Percentiles rank a stretch among this genome's conserved stretches.
phyloP scores from a whole-genome alignment of 2,113 vertebrate species.

The Myanophis thanlyinensis region DNA sequence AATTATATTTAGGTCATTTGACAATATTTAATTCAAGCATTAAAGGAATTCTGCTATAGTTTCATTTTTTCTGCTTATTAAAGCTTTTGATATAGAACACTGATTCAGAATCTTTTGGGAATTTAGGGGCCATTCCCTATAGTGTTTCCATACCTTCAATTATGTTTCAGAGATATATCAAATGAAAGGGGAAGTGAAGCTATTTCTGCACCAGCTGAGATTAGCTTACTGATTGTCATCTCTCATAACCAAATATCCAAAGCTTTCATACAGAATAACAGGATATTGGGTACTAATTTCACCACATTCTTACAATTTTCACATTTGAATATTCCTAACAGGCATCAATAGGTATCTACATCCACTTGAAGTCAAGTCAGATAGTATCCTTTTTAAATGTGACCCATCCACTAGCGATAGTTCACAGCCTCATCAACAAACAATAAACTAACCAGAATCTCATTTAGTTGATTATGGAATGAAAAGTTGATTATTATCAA shows the following conservation, averaged over 20 bases:
- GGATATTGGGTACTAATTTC: background rate
- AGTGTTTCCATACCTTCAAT: background rate
- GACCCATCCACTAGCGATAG: background rate
- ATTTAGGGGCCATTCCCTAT: background rate
- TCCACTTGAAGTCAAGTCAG: background rate
- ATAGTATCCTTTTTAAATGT: background rate
- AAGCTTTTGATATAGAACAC: conserved; percentile 2
- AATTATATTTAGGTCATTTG: conserved; percentile 12
- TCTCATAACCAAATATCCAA: background rate
- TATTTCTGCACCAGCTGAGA: background rate
- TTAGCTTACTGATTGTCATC: background rate
- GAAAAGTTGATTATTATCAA: background rate
- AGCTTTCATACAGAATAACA: background rate
- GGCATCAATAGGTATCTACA: background rate
- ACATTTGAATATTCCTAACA: background rate
- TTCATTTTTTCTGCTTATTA: conserved; percentile 7
- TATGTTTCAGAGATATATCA: background rate
- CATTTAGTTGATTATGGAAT: background rate
- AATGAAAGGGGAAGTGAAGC: background rate
- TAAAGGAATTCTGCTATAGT: conserved; percentile 21
- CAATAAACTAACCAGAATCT: background rate
- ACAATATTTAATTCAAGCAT: conserved; percentile 28
- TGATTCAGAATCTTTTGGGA: conserved; percentile 13
- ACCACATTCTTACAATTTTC: background rate
- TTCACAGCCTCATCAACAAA: background rate